Evolutionary conservation across 2,113 vertebrate genomes (phyloP).

Genomic region (Phainopepla nitens): DNA sequence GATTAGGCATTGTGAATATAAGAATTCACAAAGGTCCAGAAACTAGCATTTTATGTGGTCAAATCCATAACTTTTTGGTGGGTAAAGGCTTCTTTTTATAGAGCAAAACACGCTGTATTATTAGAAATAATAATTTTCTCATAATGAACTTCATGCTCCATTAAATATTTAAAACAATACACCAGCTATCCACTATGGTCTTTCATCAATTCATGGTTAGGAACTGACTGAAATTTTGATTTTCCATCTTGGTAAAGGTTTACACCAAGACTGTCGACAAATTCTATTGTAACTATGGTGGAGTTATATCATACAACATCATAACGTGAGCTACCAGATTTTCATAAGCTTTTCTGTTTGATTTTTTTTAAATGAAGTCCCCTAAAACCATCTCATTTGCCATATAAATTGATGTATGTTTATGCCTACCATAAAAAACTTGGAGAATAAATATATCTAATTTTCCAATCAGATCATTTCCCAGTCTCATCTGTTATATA

Average conservation of each 20-base stretch:
- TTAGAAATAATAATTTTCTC: not conserved
- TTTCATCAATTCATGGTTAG: not conserved
- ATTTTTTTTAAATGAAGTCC: not conserved
- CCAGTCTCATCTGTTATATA: not conserved
- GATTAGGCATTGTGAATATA: not conserved
- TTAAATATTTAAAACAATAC: not conserved
- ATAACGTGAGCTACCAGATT: not conserved
- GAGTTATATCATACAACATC: not conserved
- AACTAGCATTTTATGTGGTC: not conserved
- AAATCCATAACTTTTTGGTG: not conserved
- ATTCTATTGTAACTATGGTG: not conserved
- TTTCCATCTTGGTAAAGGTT: not conserved
- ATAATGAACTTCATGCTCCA: not conserved
- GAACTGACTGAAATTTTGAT: not conserved
- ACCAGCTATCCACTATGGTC: not conserved
- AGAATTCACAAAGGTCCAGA: not conserved
- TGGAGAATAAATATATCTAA: not conserved
- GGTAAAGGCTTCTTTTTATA: not conserved
- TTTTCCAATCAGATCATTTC: not conserved
- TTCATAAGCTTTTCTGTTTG: not conserved
- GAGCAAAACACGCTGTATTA: not conserved
- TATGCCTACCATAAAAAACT: not conserved
- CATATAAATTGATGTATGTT: not conserved
- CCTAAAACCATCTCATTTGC: not conserved
- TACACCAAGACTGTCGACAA: not conserved